Conservation (phyloP, 2,888 invertebrate genomes). For the Orthosia gothica region DNA sequence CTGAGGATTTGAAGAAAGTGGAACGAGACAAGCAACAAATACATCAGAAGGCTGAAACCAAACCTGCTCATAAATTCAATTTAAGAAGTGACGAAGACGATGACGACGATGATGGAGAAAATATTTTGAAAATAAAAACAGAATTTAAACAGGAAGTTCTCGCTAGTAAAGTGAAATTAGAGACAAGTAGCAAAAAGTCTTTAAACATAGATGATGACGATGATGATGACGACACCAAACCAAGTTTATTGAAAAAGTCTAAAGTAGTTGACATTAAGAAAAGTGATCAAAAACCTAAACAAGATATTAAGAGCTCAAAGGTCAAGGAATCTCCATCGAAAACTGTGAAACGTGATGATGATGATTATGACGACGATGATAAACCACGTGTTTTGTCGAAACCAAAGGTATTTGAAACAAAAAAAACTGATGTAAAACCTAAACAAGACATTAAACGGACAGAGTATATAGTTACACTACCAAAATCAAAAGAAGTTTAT, state of each 20-base stretch:
- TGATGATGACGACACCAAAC: conserved; percentile 58
- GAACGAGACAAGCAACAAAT: conserved; percentile 79
- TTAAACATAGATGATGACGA: conserved; percentile 55
- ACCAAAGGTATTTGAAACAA: conserved; percentile 60
- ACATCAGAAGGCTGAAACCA: conserved; percentile 75
- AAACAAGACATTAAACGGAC: conserved; percentile 57
- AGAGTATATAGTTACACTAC: conserved; percentile 36
- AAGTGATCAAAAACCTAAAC: conserved; percentile 49
- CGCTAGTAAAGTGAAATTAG: conserved; percentile 62
- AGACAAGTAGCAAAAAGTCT: conserved; percentile 58
- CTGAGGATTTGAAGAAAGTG: conserved; percentile 80
- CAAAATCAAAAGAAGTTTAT: conserved; percentile 50
- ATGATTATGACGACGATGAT: conserved; percentile 63
- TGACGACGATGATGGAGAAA: conserved; percentile 69
- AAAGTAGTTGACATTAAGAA: conserved; percentile 43
- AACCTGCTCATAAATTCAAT: conserved; percentile 72
- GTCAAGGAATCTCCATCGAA: conserved; percentile 40
- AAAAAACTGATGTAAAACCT: conserved; percentile 38
- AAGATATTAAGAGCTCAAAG: conserved; percentile 41
- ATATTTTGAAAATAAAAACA: conserved; percentile 66
- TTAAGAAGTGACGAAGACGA: conserved; percentile 77
- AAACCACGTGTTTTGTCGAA: conserved; percentile 59
- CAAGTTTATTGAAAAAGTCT: conserved; percentile 40
- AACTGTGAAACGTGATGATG: conserved; percentile 33
- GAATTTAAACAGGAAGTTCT: conserved; percentile 69